These are phyloP conservation scores for Limnothrissa miodon DNA, from an alignment of 2,113 vertebrate species.

Conservation along the genomic window DNA sequence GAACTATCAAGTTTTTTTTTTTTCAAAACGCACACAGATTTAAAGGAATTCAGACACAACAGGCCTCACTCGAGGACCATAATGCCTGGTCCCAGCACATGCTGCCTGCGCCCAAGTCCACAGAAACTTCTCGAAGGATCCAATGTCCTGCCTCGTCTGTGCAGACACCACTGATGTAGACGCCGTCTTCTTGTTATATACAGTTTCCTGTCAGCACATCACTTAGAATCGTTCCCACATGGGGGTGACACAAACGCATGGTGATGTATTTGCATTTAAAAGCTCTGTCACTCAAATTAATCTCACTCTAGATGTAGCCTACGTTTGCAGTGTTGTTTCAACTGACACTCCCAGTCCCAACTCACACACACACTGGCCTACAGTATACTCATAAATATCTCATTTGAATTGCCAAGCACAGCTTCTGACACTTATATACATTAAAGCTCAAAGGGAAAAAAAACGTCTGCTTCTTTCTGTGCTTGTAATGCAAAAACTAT, in stretches of 20 bases:
- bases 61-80: not conserved
- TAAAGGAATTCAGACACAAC: not conserved
- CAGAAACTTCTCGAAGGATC: not conserved
- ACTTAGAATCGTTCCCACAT: not conserved
- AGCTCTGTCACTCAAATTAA: conserved; percentile 12
- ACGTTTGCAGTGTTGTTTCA: conserved; percentile 8
- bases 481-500: not conserved
- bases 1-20: not conserved
- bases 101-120: not conserved
- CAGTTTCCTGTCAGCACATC: not conserved
- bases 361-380: not conserved
- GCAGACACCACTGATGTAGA: not conserved
- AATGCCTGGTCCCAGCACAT: not conserved
- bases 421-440: conserved; percentile 12
- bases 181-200: not conserved
- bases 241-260: not conserved
- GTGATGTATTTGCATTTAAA: conserved; percentile 3
- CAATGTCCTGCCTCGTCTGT: not conserved
- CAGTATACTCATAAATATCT: conserved; percentile 1
- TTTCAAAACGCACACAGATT: no score
- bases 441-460: not conserved
- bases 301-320: conserved; percentile 12
- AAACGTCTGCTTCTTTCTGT: not conserved
- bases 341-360: not conserved
- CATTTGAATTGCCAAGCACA: not conserved